phyloP scores from a whole-genome alignment of 2,113 vertebrate genomes.

The Chloropsis hardwickii region DNA sequence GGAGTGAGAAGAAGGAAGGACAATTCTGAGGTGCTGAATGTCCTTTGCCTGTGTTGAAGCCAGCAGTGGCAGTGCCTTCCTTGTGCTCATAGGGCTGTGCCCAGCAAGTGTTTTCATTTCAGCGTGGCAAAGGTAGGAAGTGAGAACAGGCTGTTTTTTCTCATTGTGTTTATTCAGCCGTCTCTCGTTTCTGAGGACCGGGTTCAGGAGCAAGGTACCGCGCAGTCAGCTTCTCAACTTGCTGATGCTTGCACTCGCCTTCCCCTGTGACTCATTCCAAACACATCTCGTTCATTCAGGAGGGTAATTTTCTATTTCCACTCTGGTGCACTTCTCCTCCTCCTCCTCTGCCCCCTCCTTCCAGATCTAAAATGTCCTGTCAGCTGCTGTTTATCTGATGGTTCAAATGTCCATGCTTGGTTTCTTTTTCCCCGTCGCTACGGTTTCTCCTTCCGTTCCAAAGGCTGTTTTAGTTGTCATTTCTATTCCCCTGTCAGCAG shows the following conservation, averaged over 20 bases:
- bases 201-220: slow-evolving; percentile 34
- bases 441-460: slow-evolving; percentile 53
- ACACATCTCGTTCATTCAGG: slow-evolving; percentile 58
- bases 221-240: slow-evolving; percentile 53
- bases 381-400: slow-evolving; percentile 69
- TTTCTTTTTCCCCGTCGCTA: slow-evolving; percentile 34
- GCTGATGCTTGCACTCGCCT: slow-evolving; percentile 69
- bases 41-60: not conserved
- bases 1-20: not conserved
- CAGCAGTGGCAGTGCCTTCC: not conserved
- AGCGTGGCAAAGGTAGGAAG: not conserved
- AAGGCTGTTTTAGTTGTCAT: slow-evolving; percentile 63
- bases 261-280: slow-evolving; percentile 70
- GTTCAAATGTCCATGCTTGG: slow-evolving; percentile 59
- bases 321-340: slow-evolving; percentile 59
- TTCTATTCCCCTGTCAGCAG: slow-evolving; percentile 61
- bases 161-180: slow-evolving; percentile 38
- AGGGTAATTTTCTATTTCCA: slow-evolving; percentile 72
- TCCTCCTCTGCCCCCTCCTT: slow-evolving; percentile 30
- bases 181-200: slow-evolving; percentile 12
- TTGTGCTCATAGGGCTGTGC: accelerated
- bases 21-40: not conserved
- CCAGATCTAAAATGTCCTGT: slow-evolving; percentile 60
- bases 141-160: not conserved
- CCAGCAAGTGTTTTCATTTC: not conserved